Base-by-base conservation (phyloP, 2,113 vertebrate species). In the Nerophis ophidion region DNA sequence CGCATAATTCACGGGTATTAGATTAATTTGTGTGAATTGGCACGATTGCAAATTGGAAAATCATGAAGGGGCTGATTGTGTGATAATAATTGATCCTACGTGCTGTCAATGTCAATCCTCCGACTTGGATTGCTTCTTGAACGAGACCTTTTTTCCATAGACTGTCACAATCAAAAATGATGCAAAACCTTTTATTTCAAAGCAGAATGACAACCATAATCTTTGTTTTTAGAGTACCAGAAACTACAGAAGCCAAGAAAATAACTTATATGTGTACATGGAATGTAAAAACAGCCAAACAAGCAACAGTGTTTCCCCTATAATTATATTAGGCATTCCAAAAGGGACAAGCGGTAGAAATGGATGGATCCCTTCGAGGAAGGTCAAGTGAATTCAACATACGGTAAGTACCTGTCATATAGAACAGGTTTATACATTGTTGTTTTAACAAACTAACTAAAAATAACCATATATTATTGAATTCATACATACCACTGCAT, bases 131-230 rank as follows among this genome's bases (percentile, higher is more conserved):
- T 26, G 26, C 26, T 26, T 26, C 26, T 26, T 26, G 26, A 26
- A 26, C 26, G 26, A 2, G 1, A 26, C 26, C 26, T 26, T 5
- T 19, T 49, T 17, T 19, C 16, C 11, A 34, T 34, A 4, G 33
- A 51, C 33, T 8, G 13, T 15, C 15, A 2, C 5, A n/a, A 11
- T 35, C 9, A 8, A 47, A 44, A 48, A 19, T 11, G 79, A 81
- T 90, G 87, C 88, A 87, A 90, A 91, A 90, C 86, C 80, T 72
- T 91, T 91, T 91, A 91, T 90, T 91, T 87, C 71, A 90, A 87
- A 90, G 84, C 88, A 84, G 80, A 86, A 87, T 76, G 86, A 88
- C 68, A 87, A 83, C 83, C 86, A 88, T 71, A 71, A 65, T 76
- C 76, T 75, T 36, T 49, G 33, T 47, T 75, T 81, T 57, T 81